Conservation (phyloP, 2,888 invertebrate genomes). For the Antheraea yamamai region DNA sequence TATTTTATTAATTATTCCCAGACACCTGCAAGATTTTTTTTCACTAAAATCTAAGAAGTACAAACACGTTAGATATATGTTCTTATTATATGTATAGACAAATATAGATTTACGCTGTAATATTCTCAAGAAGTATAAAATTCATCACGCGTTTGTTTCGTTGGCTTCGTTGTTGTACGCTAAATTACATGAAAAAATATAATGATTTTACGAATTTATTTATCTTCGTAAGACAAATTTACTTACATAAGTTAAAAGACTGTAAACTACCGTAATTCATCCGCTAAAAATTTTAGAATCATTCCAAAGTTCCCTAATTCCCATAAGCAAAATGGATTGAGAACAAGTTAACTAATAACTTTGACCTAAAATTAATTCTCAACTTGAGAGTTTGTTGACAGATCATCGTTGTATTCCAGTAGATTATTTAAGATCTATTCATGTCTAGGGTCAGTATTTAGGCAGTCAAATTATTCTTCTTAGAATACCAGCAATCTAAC, state of each 20-base stretch:
- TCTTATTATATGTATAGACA: too few relatives aligned
- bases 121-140: background rate
- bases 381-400: background rate
- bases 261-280: background rate
- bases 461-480: background rate
- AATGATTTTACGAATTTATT: background rate
- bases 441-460: background rate
- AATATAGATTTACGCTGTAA: too few relatives aligned
- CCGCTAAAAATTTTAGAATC: background rate
- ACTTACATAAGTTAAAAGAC: background rate
- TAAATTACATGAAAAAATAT: background rate
- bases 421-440: background rate
- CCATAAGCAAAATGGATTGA: background rate
- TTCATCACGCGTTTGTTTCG: background rate
- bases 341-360: background rate
- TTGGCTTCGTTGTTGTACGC: background rate
- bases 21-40: too few relatives aligned
- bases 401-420: background rate
- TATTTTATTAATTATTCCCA: too few relatives aligned
- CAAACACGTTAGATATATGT: too few relatives aligned
- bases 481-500: too few relatives aligned
- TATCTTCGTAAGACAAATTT: background rate
- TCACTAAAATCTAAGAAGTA: too few relatives aligned
- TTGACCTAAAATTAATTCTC: background rate
- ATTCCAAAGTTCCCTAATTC: background rate